Evolutionary conservation across 2,888 invertebrate genomes (phyloP).

Genomic region (Hyposoter didymator): DNA sequence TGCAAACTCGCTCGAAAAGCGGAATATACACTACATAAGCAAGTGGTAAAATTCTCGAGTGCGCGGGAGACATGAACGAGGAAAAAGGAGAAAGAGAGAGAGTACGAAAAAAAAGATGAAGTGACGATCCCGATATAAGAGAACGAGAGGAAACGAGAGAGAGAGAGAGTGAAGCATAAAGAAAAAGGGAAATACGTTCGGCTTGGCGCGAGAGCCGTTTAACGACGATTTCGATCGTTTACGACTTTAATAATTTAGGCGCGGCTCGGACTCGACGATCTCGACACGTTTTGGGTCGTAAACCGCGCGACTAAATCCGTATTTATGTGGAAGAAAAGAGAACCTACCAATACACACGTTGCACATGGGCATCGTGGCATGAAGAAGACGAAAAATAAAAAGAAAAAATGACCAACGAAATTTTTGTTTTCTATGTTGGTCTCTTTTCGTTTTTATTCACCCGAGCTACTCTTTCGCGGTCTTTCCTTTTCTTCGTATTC

Average conservation of each 20-base stretch:
- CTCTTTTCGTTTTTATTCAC: conserved; percentile 38
- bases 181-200: conserved; percentile 68
- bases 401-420: conserved; percentile 33
- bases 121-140: conserved; percentile 48
- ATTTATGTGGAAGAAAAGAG: conserved; percentile 82
- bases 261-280: conserved; percentile 82
- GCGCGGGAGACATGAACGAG: conserved; percentile 57
- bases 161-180: conserved; percentile 64
- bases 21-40: conserved; percentile 43
- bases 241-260: conserved; percentile 84
- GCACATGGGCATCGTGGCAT: conserved; percentile 40
- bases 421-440: conserved; percentile 55
- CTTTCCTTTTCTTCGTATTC: conserved; percentile 22
- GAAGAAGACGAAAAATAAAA: conserved; percentile 26
- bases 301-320: conserved; percentile 83
- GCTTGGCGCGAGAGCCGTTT: conserved; percentile 80
- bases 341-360: conserved; percentile 40
- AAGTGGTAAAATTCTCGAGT: conserved; percentile 56
- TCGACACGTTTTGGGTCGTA: conserved; percentile 84
- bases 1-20: conserved; percentile 55
- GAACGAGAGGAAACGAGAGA: conserved; percentile 58
- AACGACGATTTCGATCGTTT: conserved; percentile 84
- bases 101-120: conserved; percentile 31
- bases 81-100: conserved; percentile 40
- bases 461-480: not conserved